A percentile compares a stretch with the other conserved stretches of the same genome.
phyloP scores from a whole-genome alignment of 2,797 vertebrate genomes.

The Heteromormyrus szaboi region DNA sequence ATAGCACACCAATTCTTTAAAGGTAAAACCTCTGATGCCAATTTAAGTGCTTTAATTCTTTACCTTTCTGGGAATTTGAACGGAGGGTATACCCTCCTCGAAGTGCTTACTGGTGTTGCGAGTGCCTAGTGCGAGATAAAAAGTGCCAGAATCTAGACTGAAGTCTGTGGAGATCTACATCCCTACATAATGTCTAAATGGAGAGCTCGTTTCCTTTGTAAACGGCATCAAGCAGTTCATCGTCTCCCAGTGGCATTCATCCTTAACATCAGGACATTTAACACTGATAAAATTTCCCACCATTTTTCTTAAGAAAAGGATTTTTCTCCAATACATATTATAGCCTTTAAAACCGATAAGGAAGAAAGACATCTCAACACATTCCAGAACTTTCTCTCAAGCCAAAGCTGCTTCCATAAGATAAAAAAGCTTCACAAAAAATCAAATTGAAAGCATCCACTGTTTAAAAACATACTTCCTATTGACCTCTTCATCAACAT shows the following conservation, averaged over 20 bases:
- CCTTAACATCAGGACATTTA: slow-evolving; percentile 30
- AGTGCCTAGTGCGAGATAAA: slow-evolving; percentile 35
- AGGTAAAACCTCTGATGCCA: slow-evolving; percentile 45
- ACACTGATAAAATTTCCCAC: slow-evolving; percentile 39
- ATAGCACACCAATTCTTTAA: not conserved
- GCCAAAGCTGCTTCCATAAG: slow-evolving; percentile 32
- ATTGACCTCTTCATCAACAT: slow-evolving; percentile 36
- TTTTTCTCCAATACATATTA: slow-evolving; percentile 31
- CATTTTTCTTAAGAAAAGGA: slow-evolving; percentile 17
- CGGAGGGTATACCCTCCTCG: slow-evolving; percentile 37
- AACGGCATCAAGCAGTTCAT: not conserved
- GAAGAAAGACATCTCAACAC: slow-evolving; percentile 39
- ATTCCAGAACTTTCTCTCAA: slow-evolving; percentile 23
- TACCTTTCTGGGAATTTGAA: slow-evolving; percentile 44
- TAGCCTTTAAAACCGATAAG: slow-evolving; percentile 52
- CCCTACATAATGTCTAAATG: slow-evolving; percentile 18
- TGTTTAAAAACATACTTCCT: slow-evolving; percentile 28
- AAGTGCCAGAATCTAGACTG: slow-evolving; percentile 44
- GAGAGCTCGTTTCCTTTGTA: slow-evolving; percentile 22
- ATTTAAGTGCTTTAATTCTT: slow-evolving; percentile 59
- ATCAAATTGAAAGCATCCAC: slow-evolving; percentile 29
- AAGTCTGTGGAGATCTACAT: slow-evolving; percentile 19
- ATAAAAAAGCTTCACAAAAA: slow-evolving; percentile 50
- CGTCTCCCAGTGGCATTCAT: not conserved
- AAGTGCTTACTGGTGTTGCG: slow-evolving; percentile 55